A percentile compares a stretch with the other conserved stretches of the same genome.
phyloP scores from a whole-genome alignment of 1,140 invertebrate species.

The Drosophila suzukii region DNA sequence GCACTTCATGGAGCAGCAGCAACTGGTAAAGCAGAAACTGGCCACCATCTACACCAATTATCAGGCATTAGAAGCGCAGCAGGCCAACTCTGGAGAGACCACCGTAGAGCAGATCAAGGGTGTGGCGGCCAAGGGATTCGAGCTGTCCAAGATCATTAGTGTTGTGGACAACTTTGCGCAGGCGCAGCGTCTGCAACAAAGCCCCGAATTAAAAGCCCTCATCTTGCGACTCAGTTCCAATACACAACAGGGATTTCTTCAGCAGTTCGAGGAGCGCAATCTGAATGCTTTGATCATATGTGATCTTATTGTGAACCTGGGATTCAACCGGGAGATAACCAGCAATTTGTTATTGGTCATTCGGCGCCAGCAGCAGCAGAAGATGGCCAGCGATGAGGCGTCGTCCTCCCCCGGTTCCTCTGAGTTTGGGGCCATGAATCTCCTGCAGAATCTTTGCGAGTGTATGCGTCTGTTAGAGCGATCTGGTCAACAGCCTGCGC shows the following conservation, averaged over 20 bases:
- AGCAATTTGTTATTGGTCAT: conserved; percentile 72
- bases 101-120: conserved; percentile 79
- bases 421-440: conserved; percentile 64
- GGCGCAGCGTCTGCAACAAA: conserved; percentile 67
- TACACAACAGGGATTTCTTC: conserved; percentile 64
- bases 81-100: conserved; percentile 30
- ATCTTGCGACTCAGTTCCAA: conserved; percentile 54
- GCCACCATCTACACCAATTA: conserved; percentile 70
- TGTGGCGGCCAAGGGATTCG: conserved; percentile 71
- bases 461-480: conserved; percentile 67
- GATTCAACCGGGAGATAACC: conserved; percentile 76
- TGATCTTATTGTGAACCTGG: conserved; percentile 75
- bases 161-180: conserved; percentile 83
- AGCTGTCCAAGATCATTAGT: conserved; percentile 73
- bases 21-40: conserved; percentile 80
- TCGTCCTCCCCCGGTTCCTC: not conserved
- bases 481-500: conserved; percentile 30
- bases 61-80: conserved; percentile 45
- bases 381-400: conserved; percentile 17
- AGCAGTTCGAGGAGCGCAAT: conserved; percentile 71
- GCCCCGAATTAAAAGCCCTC: conserved; percentile 51
- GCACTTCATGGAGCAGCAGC: conserved; percentile 84
- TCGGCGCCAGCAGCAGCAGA: conserved; percentile 68
- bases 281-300: conserved; percentile 69
- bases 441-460: conserved; percentile 73